A percentile compares a stretch with the other conserved stretches of the same genome.
Conservation (phyloP, 1,140 invertebrate genomes). For the Papilio glaucus region DNA sequence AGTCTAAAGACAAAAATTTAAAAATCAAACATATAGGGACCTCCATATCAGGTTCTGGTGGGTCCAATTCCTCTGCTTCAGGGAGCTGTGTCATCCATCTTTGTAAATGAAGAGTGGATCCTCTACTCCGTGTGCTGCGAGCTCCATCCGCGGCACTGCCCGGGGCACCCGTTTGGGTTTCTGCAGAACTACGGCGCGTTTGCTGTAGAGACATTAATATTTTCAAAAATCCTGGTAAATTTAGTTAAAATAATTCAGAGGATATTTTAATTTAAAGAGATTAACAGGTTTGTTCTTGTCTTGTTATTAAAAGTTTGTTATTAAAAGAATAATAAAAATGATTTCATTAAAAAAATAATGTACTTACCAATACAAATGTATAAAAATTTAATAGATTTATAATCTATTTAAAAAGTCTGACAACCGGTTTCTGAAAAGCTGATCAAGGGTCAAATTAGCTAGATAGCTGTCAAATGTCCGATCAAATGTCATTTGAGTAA, state of each 20-base stretch:
- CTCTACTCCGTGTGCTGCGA: conserved; percentile 80
- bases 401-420: too few species aligned
- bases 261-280: too few species aligned
- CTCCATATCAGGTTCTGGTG: conserved; percentile 76
- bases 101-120: conserved; percentile 86
- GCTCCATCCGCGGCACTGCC: conserved; percentile 72
- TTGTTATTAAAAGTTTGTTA: too few species aligned
- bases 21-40: conserved; percentile 50
- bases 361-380: conserved; percentile 30
- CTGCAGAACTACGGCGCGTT: conserved; percentile 73
- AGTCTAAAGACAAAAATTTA: neutral
- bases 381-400: neutral
- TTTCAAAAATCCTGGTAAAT: neutral
- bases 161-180: conserved; percentile 69
- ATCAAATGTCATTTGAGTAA: too few species aligned
- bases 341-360: too few species aligned
- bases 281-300: too few species aligned
- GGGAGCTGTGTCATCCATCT: conserved; percentile 87
- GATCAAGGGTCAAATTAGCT: too few species aligned
- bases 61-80: conserved; percentile 81
- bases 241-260: too few species aligned
- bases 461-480: too few species aligned
- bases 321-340: too few species aligned
- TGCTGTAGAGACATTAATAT: conserved; percentile 43
- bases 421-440: too few species aligned